phyloP scores from a whole-genome alignment of 2,113 vertebrate genomes.

The Sebastes fasciatus region DNA sequence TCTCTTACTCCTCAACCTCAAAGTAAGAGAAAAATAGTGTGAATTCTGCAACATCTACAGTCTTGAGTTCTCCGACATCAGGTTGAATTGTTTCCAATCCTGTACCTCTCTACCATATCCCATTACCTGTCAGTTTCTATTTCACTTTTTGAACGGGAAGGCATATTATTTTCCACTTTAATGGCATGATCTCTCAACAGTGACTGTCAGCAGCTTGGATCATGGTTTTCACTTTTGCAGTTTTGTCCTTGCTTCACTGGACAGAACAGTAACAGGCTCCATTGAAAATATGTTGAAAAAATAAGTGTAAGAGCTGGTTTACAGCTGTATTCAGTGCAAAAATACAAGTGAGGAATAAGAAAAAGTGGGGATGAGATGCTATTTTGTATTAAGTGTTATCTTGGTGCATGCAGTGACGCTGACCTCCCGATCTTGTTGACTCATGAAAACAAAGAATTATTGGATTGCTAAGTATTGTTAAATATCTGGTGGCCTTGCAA shows the following conservation, averaged over 20 bases:
- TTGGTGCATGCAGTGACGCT: not conserved
- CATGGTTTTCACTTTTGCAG: slow-evolving; percentile 51
- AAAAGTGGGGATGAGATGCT: not conserved
- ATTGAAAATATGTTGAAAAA: slow-evolving; percentile 38
- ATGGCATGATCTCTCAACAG: slow-evolving; percentile 66
- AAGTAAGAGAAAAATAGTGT: slow-evolving; percentile 41
- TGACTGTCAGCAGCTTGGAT: slow-evolving; percentile 65
- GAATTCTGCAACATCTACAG: slow-evolving; percentile 40
- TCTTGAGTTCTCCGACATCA: slow-evolving; percentile 53
- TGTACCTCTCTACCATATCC: slow-evolving; percentile 53
- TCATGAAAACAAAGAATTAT: not conserved
- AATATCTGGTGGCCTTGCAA: not conserved
- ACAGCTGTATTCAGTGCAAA: slow-evolving; percentile 27
- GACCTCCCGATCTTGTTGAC: not conserved
- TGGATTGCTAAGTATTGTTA: not conserved
- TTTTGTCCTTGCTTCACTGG: slow-evolving; percentile 55
- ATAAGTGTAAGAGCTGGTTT: slow-evolving; percentile 20
- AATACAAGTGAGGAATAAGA: not conserved
- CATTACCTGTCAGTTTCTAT: slow-evolving; percentile 68
- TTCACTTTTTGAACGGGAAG: slow-evolving; percentile 62
- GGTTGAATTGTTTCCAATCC: slow-evolving; percentile 64
- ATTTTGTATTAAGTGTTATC: not conserved
- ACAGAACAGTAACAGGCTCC: slow-evolving; percentile 46
- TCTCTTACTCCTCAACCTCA: slow-evolving; percentile 42
- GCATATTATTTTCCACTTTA: slow-evolving; percentile 76